Percentiles rank a stretch among this genome's conserved stretches.
These are phyloP conservation scores for Eulemur coronatus DNA, from an alignment of 2,797 vertebrate species.

Conservation along the genomic window DNA sequence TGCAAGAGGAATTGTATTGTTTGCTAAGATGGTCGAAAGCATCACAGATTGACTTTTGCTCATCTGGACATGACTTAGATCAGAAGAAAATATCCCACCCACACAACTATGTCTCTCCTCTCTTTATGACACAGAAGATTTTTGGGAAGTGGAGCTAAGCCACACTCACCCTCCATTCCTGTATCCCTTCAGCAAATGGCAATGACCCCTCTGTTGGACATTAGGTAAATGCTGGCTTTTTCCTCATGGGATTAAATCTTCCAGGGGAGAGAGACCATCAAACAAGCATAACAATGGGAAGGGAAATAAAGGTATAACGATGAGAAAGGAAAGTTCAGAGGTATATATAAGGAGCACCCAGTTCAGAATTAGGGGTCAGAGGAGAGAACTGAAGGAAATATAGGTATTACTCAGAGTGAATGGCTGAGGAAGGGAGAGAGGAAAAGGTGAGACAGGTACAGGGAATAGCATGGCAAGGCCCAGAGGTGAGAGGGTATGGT, in stretches of 20 bases:
- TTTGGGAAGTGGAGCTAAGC: background rate
- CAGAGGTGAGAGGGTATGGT: background rate
- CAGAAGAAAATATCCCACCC: background rate
- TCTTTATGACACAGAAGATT: background rate
- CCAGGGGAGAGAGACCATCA: background rate
- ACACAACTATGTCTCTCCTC: background rate
- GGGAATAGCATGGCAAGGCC: background rate
- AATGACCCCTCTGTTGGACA: background rate
- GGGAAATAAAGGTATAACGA: background rate
- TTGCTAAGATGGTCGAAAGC: background rate
- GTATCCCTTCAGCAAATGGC: background rate
- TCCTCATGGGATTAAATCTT: background rate
- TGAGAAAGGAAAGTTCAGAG: background rate
- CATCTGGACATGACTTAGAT: background rate
- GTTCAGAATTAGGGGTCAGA: background rate
- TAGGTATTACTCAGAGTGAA: background rate
- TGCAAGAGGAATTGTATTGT: background rate
- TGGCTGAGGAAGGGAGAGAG: background rate
- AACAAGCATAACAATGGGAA: background rate
- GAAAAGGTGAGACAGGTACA: background rate
- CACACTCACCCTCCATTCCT: background rate
- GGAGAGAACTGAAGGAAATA: background rate
- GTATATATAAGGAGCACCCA: background rate
- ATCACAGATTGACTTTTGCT: background rate
- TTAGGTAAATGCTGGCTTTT: background rate